phyloP scores from a whole-genome alignment of 2,888 invertebrate species.

The Steromphala cineraria region DNA sequence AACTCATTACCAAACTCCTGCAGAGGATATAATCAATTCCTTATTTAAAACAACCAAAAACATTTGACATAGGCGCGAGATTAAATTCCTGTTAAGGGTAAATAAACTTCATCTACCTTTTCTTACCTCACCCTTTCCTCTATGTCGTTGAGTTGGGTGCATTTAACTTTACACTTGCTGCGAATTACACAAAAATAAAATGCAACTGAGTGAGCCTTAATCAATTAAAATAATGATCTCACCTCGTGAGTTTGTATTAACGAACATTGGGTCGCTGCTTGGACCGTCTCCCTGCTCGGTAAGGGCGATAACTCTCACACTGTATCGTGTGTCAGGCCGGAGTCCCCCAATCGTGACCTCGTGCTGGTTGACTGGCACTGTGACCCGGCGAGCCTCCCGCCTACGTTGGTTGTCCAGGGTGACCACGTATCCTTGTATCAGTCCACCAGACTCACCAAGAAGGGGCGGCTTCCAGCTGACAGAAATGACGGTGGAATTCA shows the following conservation, averaged over 20 bases:
- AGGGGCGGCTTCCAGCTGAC: not conserved
- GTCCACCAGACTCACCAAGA: not conserved
- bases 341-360: not conserved
- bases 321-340: constrained; percentile 3
- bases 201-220: too few species aligned
- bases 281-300: constrained; percentile 6
- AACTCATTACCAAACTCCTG: too few species aligned
- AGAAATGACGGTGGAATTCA: constrained; percentile 4
- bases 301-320: not conserved
- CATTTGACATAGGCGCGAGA: too few species aligned
- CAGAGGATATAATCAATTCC: too few species aligned
- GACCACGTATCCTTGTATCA: not conserved
- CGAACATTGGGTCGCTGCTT: not conserved
- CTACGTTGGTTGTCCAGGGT: not conserved
- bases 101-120: too few species aligned
- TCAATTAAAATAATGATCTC: too few species aligned
- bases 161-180: too few species aligned
- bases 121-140: too few species aligned
- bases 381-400: not conserved
- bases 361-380: not conserved
- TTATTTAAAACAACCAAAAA: too few species aligned
- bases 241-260: not conserved
- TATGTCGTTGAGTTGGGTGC: too few species aligned
- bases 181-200: too few species aligned
- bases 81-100: too few species aligned